Evolutionary conservation across 1,140 invertebrate species (phyloP).

Genomic region (Aphidius ervi): DNA sequence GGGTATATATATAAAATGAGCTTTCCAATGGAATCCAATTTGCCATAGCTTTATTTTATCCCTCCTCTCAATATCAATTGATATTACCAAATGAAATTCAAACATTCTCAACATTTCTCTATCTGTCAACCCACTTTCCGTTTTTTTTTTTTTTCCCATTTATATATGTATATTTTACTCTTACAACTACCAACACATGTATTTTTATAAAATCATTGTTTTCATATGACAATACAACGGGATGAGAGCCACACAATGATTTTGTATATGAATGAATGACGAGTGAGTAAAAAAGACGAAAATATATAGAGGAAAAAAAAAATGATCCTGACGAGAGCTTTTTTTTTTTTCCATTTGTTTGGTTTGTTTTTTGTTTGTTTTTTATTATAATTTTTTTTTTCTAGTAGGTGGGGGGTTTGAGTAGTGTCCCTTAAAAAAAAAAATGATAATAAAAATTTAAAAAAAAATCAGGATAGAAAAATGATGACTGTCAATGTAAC

Average conservation of each 20-base stretch:
- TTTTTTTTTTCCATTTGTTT: too few species aligned
- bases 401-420: constrained; percentile 14
- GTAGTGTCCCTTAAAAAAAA: constrained; percentile 10
- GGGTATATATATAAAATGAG: too few species aligned
- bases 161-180: not conserved
- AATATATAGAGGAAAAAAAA: constrained; percentile 10
- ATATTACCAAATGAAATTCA: too few species aligned
- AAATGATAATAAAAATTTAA: too few species aligned
- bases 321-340: constrained; percentile 3
- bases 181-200: constrained; percentile 26
- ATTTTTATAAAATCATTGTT: constrained; percentile 56
- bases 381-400: not conserved
- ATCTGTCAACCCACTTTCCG: constrained; percentile 11
- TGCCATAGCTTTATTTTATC: too few species aligned
- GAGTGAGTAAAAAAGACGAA: constrained; percentile 13
- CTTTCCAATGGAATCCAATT: too few species aligned
- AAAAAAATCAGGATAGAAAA: too few species aligned
- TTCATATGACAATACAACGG: constrained; percentile 50
- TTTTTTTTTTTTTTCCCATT: not conserved
- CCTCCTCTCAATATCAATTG: too few species aligned
- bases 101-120: not conserved
- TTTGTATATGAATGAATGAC: constrained; percentile 31
- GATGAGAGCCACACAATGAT: constrained; percentile 51
- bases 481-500: too few species aligned
- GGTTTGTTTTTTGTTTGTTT: too few species aligned